Evolutionary conservation across 2,888 invertebrate species (phyloP), one percentile per base, ranked within the genome.

Genomic region (Petrolisthes manimaculis): DNA sequence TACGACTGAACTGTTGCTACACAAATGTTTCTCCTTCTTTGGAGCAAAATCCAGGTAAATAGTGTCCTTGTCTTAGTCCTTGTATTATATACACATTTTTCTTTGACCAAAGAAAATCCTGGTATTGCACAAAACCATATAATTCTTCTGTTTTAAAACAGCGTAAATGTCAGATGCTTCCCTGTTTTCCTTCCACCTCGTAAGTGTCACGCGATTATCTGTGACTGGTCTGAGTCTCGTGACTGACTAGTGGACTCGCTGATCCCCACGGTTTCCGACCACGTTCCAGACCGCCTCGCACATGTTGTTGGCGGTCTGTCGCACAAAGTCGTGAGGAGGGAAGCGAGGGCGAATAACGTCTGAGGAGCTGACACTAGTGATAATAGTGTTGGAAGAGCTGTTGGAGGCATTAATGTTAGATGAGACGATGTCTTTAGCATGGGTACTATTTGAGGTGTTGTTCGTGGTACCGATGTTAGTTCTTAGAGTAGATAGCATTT

Each of bases 251-350:
- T 71, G 12, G 71, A 37, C 4, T 53, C 77, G 37, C 5, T 24
- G 37, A 3, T 67, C 61, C n/a, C n/a, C 37, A 18, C n/a, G 21
- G 5, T 21, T n/a, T n/a, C n/a, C n/a, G n/a, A n/a, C n/a, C n/a
- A n/a, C n/a, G n/a, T n/a, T n/a, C 69, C 71, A 8, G 37, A 53
- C 6, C 75, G 21, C 37, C 56, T 5, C 24, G 54, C 74, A 74
- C 74, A 9, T n/a, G n/a, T 18, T 21, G n/a, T 24, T 37, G 54
- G 55, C n/a, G 56, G 56, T 75, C 24, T 86, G 81, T n/a, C 86
- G 71, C 81, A 86, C 86, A 71, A 86, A 86, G 86, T 86, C 86
- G 75, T 81, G 81, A 5, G n/a, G n/a, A n/a, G 86, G 86, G 61
- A 86, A 86, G 51, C 86, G 86, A 56, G 86, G 86, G 21, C 86